Percentiles rank a stretch among this genome's conserved stretches.
Evolutionary conservation across 2,797 vertebrate genomes (phyloP).

Genomic region (Lemur catta): DNA sequence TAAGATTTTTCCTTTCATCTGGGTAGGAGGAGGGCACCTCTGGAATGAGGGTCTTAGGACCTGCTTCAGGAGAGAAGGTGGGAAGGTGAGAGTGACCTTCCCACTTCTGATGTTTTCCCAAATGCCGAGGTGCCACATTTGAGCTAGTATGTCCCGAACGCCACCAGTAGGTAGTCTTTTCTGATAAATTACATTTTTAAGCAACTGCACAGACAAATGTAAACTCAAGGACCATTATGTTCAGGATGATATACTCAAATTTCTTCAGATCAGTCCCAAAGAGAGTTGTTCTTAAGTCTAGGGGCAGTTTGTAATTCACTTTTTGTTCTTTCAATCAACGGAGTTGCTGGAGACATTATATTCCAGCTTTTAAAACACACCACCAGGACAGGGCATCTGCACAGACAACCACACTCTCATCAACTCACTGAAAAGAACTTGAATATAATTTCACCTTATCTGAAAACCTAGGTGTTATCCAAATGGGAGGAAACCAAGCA

Average conservation of each 20-base stretch:
- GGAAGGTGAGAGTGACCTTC: background rate
- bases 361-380: background rate
- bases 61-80: no score
- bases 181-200: background rate
- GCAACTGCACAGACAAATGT: background rate
- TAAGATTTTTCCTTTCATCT: background rate
- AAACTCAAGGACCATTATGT: background rate
- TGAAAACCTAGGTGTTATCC: background rate
- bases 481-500: background rate
- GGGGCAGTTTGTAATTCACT: background rate
- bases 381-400: fast-evolving
- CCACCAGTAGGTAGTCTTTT: background rate
- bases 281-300: background rate
- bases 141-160: background rate
- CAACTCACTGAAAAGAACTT: no score
- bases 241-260: background rate
- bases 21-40: no score
- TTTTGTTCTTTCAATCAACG: background rate
- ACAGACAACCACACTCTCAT: fast-evolving
- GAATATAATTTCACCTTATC: background rate
- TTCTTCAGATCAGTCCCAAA: background rate
- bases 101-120: background rate
- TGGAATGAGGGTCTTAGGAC: background rate
- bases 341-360: background rate
- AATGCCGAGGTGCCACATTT: background rate